A percentile compares a stretch with the other conserved stretches of the same genome.
Conservation (phyloP, 2,113 vertebrate genomes). For the Serilophus lunatus region DNA sequence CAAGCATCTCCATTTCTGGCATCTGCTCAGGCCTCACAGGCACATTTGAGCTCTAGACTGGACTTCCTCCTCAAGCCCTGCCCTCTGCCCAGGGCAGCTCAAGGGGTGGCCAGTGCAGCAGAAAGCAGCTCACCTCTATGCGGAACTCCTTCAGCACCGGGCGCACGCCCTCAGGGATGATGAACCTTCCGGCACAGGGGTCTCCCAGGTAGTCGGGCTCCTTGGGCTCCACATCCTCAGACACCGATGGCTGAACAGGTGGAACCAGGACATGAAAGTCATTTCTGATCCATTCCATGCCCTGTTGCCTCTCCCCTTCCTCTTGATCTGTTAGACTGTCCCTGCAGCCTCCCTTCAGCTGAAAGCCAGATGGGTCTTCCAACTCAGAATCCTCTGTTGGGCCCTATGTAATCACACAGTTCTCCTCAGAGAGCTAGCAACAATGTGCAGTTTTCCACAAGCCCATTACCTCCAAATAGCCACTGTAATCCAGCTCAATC, state of each 20-base stretch:
- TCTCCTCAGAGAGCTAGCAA: background rate
- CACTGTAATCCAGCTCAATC: slow-evolving; percentile 87
- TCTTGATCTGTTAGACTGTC: background rate
- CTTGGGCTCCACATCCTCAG: slow-evolving; percentile 80
- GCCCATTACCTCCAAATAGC: slow-evolving; percentile 83
- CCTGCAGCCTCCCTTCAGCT: background rate
- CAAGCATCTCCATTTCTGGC: background rate
- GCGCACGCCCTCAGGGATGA: slow-evolving; percentile 84
- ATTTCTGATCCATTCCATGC: background rate
- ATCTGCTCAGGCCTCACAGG: background rate
- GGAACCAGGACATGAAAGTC: background rate
- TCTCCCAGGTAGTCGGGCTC: slow-evolving; percentile 73
- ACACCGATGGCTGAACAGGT: slow-evolving; percentile 78
- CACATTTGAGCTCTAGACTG: background rate
- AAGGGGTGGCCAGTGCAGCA: background rate
- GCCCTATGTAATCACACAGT: background rate
- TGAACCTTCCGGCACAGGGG: slow-evolving; percentile 58
- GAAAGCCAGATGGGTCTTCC: background rate
- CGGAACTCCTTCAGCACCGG: slow-evolving; percentile 86
- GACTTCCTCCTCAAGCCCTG: background rate
- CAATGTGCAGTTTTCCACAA: background rate
- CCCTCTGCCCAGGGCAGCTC: background rate
- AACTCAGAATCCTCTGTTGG: background rate
- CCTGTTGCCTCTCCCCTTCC: background rate
- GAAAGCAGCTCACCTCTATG: slow-evolving; percentile 78